Evolutionary conservation across 2,797 vertebrate genomes (phyloP), one percentile per base, ranked within the genome.

Genomic region (Molossus alvarezi): DNA sequence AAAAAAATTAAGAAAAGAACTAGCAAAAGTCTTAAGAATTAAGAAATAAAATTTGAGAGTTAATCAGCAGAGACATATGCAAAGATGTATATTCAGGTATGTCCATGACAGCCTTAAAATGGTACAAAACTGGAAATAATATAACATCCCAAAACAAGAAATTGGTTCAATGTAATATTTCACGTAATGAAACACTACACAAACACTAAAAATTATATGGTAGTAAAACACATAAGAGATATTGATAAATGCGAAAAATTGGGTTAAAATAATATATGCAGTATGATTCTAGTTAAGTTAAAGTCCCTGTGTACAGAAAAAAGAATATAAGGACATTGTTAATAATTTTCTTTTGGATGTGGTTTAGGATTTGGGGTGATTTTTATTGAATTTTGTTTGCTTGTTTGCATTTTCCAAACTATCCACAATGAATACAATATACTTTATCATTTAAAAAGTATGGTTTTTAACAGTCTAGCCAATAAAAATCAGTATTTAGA

Each of bases 31-130:
- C 6, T 88, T 80, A 91, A 84, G 76, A 55, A 83, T 77, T 96
- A 82, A 95, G 51, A 96, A 96, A 71, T 55, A 80, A 90, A 92
- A 33, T 75, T 93, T 64, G 75, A 87, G 81, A 58, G 58, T 58
- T n/a, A 90, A 85, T 25, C 93, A 73, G 3, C 55, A 96, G 45
- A 17, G 69, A 89, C 25, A 71, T 64, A 72, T n/a, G 18, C 9
- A 75, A 84, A 96, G 57, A 73, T 84, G 79, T 60, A 29, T 77
- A 53, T 53, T 25, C 11, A 81, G 10, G 11, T 85, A 58, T 91
- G 17, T 18, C 58, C 23, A 82, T 72, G 33, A 58, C 2, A 91
- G 18, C 7, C 60, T 94, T 91, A 71, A 84, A 93, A 87, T 13
- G 27, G 48, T 60, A 51, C 62, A 83, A 71, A 15, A 33, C 12